Evolutionary conservation across 1,140 invertebrate species (phyloP).

Genomic region (Brachionus koreanus): DNA sequence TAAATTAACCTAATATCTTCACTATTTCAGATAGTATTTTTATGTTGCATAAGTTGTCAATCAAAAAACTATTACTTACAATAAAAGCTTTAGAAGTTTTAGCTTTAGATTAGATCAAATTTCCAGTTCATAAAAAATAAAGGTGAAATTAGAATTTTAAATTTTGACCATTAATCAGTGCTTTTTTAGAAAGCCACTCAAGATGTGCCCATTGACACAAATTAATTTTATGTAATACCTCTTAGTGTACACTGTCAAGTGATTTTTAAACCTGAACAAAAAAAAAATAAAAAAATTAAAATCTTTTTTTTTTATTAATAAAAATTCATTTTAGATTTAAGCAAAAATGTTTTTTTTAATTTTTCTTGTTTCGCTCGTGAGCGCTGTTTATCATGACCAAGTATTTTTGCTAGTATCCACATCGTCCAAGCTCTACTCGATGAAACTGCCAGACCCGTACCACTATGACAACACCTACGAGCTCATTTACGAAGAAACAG

Average conservation of each 20-base stretch:
- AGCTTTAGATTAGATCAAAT: neutral
- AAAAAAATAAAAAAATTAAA: neutral
- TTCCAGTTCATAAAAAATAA: neutral
- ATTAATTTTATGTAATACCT: neutral
- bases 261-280: neutral
- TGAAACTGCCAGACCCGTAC: neutral
- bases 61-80: neutral
- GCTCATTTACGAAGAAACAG: slow-evolving; percentile 19
- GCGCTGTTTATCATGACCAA: neutral
- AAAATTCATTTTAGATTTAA: neutral
- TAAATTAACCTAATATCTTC: slow-evolving; percentile 9
- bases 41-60: slow-evolving; percentile 4
- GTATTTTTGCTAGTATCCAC: slow-evolving; percentile 6
- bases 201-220: neutral
- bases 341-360: neutral
- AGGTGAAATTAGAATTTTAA: neutral
- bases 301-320: neutral
- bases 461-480: neutral
- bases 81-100: neutral
- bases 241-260: neutral
- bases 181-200: neutral
- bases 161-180: slow-evolving; percentile 7
- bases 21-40: neutral
- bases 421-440: neutral
- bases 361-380: neutral